Evolutionary conservation across 2,797 vertebrate genomes (phyloP), one percentile per base, ranked within the genome.

Genomic region (Acanthopagrus latus): DNA sequence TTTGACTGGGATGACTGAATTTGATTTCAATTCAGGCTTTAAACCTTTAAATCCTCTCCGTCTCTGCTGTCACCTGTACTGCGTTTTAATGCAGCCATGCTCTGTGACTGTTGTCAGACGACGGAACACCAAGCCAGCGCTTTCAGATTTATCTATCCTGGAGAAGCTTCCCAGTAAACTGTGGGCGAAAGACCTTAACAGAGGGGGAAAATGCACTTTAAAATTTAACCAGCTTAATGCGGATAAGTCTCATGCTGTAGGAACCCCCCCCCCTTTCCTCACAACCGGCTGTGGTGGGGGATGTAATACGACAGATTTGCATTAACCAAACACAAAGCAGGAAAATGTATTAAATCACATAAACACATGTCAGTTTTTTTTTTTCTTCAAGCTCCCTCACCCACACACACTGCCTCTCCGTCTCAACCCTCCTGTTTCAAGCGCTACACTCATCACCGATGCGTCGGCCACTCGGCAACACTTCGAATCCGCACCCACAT

Each of bases 401-500:
- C 25, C 76, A 64, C 58, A 46, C 58, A 46, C 73, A 17, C n/a
- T 20, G 20, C 56, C 27, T 80, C 60, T n/a, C 38, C 1, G 27
- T 64, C 65, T 75, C 64, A 56, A 17, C 18, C 16, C 29, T 59
- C 29, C 50, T 21, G 27, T 82, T 84, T 80, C 55, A 69, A 69
- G 72, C 12, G 38, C 71, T 29, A 33, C 75, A 43, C 65, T 80
- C 71, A 80, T 76, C 85, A 80, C 66, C 55, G 72, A 85, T 60
- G 80, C 48, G 52, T 85, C 51, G 47, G 81, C 78, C 80, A 41
- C 77, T 73, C 76, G 57, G 71, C 74, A 57, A 6, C 25, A 23
- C 77, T 83, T 86, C 69, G 72, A 60, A 75, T 79, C 76, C n/a
- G 59, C 14, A 17, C 33, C 38, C 51, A 56, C 76, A 80, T 90